Percentiles rank a stretch among this genome's conserved stretches.
These are phyloP conservation scores for Scophthalmus maximus DNA, from an alignment of 2,113 vertebrate species.

Conservation along the genomic window DNA sequence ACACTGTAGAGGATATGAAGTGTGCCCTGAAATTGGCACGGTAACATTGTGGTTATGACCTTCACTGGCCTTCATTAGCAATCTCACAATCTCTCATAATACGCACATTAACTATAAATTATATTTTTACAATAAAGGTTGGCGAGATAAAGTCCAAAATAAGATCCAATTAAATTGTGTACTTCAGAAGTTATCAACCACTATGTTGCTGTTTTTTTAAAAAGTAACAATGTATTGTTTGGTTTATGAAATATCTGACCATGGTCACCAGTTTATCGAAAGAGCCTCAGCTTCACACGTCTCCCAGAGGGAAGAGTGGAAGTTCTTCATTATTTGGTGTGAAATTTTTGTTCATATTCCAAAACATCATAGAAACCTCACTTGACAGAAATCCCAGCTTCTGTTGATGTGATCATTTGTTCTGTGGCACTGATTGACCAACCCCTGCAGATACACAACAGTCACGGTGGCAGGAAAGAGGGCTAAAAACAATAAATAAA, in stretches of 20 bases:
- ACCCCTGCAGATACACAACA: conserved; percentile 27
- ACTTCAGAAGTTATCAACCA: background rate
- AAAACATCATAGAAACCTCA: conserved; percentile 1
- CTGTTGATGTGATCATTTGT: conserved; percentile 19
- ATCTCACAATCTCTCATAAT: conserved; percentile 13
- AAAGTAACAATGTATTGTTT: background rate
- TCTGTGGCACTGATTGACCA: conserved; percentile 28
- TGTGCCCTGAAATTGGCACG: conserved; percentile 5
- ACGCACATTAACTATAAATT: background rate
- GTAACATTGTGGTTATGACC: conserved; percentile 13
- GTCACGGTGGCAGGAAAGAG: conserved; percentile 2
- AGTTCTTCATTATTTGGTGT: background rate
- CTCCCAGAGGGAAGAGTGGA: background rate
- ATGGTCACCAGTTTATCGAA: background rate
- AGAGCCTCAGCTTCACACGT: background rate
- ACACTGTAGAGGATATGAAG: conserved; percentile 33
- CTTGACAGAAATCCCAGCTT: conserved; percentile 16
- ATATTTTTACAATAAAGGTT: conserved; percentile 12
- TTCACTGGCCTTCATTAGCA: conserved; percentile 37
- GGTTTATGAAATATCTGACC: background rate
- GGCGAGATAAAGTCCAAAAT: background rate
- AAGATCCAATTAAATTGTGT: background rate
- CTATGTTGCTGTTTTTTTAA: too few relatives aligned
- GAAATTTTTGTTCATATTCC: background rate
- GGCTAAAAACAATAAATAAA: background rate